A percentile compares a stretch with the other conserved stretches of the same genome.
Conservation (phyloP, 2,888 invertebrate genomes). For the Mechanitis mazaeus region DNA sequence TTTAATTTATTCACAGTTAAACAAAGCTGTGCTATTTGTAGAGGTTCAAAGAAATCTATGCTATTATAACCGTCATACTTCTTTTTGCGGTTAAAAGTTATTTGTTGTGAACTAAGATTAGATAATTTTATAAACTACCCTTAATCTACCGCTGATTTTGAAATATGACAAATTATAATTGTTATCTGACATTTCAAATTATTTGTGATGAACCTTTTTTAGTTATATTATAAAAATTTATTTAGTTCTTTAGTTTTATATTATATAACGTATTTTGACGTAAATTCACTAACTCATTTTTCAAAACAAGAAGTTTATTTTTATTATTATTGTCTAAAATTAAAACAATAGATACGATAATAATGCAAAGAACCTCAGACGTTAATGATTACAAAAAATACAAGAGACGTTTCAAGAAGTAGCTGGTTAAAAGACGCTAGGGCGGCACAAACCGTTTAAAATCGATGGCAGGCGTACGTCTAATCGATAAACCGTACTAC, state of each 20-base stretch:
- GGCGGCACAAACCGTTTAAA: slow-evolving; percentile 48
- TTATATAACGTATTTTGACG: no score
- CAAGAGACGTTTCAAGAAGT: slow-evolving; percentile 48
- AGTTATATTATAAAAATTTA: no score
- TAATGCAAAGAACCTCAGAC: slow-evolving; percentile 1
- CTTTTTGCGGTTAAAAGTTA: slow-evolving; percentile 8
- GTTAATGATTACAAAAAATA: slow-evolving; percentile 31
- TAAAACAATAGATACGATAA: background rate
- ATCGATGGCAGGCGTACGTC: slow-evolving; percentile 63
- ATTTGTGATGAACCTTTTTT: no score
- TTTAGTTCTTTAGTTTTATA: no score
- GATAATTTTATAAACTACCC: background rate
- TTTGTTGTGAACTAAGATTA: background rate
- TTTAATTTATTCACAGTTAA: slow-evolving; percentile 22
- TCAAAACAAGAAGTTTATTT: background rate
- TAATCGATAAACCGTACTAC: slow-evolving; percentile 70
- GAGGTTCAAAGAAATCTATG: slow-evolving; percentile 20
- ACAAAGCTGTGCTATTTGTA: slow-evolving; percentile 21
- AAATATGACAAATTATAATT: no score
- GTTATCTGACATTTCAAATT: no score
- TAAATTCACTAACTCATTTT: no score
- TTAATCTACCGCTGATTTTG: background rate
- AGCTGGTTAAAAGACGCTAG: slow-evolving; percentile 53
- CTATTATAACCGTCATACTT: slow-evolving; percentile 17
- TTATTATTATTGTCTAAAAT: background rate